These are phyloP conservation scores for Notiomystis cincta DNA, from an alignment of 2,113 vertebrate genomes.

Conservation along the genomic window DNA sequence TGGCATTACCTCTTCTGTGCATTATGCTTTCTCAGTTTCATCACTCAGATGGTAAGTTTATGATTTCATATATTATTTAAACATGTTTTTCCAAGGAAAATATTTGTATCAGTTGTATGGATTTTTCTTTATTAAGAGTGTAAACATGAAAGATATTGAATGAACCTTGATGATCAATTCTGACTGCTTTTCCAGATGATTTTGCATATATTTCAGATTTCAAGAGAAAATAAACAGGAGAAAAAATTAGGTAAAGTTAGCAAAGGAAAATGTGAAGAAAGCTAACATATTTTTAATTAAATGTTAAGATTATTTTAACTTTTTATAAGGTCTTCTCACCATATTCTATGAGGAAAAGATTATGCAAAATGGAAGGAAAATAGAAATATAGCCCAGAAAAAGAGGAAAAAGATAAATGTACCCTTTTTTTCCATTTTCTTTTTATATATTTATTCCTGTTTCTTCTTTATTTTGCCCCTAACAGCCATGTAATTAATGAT, in stretches of 20 bases:
- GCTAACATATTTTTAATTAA: accelerated
- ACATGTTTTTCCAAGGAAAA: not conserved
- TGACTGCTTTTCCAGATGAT: not conserved
- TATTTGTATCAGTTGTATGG: not conserved
- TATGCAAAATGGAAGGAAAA: not conserved
- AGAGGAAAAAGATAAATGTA: accelerated
- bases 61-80: not conserved
- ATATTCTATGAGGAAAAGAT: not conserved
- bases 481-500: not conserved
- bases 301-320: not conserved
- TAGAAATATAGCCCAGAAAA: not conserved
- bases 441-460: not conserved
- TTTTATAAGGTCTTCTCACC: not conserved
- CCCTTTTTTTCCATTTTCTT: not conserved
- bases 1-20: not conserved
- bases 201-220: not conserved
- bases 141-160: not conserved
- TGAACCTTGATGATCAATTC: not conserved
- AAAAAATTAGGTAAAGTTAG: not conserved
- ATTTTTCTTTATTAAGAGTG: not conserved
- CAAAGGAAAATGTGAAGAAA: not conserved
- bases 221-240: not conserved
- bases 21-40: not conserved
- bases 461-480: not conserved
- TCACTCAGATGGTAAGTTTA: not conserved